Evolutionary conservation across 2,797 vertebrate species (phyloP).

Genomic region (Crocodylus rhombifer): DNA sequence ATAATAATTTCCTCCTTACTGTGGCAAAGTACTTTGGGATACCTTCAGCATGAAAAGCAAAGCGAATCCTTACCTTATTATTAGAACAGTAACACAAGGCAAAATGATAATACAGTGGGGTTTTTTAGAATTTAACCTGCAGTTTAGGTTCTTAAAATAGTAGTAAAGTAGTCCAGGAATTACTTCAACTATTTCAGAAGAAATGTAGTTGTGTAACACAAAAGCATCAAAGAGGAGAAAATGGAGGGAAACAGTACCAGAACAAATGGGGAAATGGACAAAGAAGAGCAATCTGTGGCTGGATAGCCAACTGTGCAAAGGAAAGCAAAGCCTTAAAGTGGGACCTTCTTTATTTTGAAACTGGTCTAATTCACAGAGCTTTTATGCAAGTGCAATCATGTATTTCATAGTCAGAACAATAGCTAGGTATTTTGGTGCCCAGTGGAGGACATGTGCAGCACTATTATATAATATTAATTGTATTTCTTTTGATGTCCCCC

Average conservation of each 20-base stretch:
- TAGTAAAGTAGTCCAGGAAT: background rate
- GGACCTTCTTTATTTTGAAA: background rate
- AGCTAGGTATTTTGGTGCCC: too few relatives aligned
- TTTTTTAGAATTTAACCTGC: background rate
- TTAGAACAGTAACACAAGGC: background rate
- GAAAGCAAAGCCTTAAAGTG: background rate
- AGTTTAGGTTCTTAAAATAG: background rate
- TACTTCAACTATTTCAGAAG: background rate
- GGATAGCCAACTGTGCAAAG: background rate
- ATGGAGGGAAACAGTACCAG: background rate
- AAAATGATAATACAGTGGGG: background rate
- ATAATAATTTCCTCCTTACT: background rate
- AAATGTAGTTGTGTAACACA: background rate
- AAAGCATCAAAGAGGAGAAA: background rate
- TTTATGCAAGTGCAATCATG: background rate
- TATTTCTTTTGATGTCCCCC: too few relatives aligned
- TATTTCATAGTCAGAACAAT: too few relatives aligned
- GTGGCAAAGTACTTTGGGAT: background rate
- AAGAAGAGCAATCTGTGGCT: background rate
- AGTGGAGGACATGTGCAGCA: too few relatives aligned
- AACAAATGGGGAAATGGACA: background rate
- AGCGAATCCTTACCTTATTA: background rate
- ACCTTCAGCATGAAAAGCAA: background rate
- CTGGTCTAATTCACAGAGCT: background rate
- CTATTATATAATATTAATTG: too few relatives aligned